Base-by-base conservation (phyloP, 2,888 invertebrate genomes). In the Pristionchus exspectatus region DNA sequence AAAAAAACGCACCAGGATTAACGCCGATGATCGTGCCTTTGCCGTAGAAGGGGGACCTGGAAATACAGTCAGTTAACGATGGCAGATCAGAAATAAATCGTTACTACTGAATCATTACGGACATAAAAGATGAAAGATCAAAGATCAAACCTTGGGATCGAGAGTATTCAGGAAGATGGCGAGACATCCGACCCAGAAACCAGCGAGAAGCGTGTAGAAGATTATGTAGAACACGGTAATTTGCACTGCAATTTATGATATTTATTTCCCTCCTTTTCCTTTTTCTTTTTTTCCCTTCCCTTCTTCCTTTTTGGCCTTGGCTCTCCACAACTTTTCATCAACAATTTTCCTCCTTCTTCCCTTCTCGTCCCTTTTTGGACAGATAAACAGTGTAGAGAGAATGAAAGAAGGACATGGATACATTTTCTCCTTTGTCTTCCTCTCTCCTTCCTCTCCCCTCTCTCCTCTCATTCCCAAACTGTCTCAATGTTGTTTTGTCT, bases 151-250 rank as follows among this genome's bases (percentile, higher is more conserved):
- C 95, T 97, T 97, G 93, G 96, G 95, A 95, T 98, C 97, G 96
- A 98, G 96, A 88, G 98, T 98, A 96, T 97, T 97, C 96, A 97
- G 97, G 96, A 99, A 99, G 95, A 98, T 97, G 93, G 97, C 97
- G 96, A 98, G 96, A 97, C 98, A 97, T 92, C 97, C 97, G 92
- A 97, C 97, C 96, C 98, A 99, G 97, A 98, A 99, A 89, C 97
- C 98, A 95, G 97, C 97, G 95, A 99, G 96, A 94, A 97, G 97
- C 92, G 97, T 96, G 96, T 98, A 99, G 96, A 98, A 99, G 96
- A 98, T 97, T 94, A 98, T 96, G 96, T 99, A 99, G 96, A 99
- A 99, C 93, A 98, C 96, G 94, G 97, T 96, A 96, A 99, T 98
- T 96, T 98, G 98, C 93, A 97, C 98, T 98, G 97, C 90, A 92